These are phyloP conservation scores for Brachionus asplanchnoidis DNA, from an alignment of 1,140 invertebrate species.

Conservation along the genomic window DNA sequence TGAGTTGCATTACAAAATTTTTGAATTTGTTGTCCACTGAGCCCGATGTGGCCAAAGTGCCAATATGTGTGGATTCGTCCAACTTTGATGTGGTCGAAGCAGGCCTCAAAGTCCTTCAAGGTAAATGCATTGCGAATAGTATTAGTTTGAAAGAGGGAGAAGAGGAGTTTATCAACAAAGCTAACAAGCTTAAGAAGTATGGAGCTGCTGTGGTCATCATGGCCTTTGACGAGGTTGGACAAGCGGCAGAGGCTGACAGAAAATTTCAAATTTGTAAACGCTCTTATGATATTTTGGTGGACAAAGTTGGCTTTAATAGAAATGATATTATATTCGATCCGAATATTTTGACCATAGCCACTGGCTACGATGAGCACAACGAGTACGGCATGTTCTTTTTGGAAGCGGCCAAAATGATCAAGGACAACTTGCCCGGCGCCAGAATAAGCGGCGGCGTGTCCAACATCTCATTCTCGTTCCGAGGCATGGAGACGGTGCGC, in stretches of 20 bases:
- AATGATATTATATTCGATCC: constrained; percentile 67
- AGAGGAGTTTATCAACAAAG: constrained; percentile 61
- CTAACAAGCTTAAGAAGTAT: constrained; percentile 58
- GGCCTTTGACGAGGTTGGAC: constrained; percentile 60
- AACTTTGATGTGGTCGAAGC: constrained; percentile 63
- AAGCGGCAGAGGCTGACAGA: constrained; percentile 60
- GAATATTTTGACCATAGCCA: constrained; percentile 65
- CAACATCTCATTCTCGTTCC: constrained; percentile 66
- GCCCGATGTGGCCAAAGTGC: constrained; percentile 63
- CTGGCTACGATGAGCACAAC: constrained; percentile 65
- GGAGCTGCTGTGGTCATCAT: constrained; percentile 63
- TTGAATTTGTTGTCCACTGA: constrained; percentile 63
- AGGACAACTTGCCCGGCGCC: constrained; percentile 60
- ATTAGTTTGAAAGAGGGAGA: constrained; percentile 65
- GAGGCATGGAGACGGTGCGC: constrained; percentile 62
- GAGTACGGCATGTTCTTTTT: constrained; percentile 63
- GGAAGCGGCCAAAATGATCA: constrained; percentile 60
- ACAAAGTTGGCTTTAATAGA: constrained; percentile 61
- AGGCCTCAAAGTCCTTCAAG: constrained; percentile 63
- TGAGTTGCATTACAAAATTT: constrained; percentile 62
- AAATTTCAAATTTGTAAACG: constrained; percentile 63
- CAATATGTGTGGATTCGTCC: constrained; percentile 64
- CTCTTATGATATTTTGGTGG: constrained; percentile 60
- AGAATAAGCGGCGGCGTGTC: constrained; percentile 64
- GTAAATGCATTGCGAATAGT: constrained; percentile 64